These are phyloP conservation scores for Podabrus alpinus DNA, from an alignment of 2,888 invertebrate species.

Conservation along the genomic window DNA sequence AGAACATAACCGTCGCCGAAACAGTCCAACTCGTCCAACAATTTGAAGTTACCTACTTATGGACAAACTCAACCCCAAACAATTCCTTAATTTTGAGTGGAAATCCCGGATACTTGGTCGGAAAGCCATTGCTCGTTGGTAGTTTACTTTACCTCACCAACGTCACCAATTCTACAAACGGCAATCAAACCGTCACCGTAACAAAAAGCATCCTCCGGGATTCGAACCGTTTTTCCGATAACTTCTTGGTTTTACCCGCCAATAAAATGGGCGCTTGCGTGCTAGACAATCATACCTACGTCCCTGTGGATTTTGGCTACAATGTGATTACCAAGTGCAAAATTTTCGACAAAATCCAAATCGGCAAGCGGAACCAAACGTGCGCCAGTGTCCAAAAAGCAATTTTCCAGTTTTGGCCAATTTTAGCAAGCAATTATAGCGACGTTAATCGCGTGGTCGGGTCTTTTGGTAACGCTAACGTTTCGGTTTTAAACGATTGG, in stretches of 20 bases:
- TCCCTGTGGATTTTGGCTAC: slow-evolving; percentile 57
- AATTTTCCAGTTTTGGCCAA: slow-evolving; percentile 45
- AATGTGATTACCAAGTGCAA: slow-evolving; percentile 59
- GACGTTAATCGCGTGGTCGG: slow-evolving; percentile 52
- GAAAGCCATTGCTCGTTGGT: slow-evolving; percentile 65
- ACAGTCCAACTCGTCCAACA: slow-evolving; percentile 39
- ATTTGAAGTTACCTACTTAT: slow-evolving; percentile 47
- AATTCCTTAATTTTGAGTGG: slow-evolving; percentile 63
- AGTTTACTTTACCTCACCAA: slow-evolving; percentile 49
- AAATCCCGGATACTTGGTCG: slow-evolving; percentile 74
- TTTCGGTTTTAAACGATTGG: slow-evolving; percentile 56
- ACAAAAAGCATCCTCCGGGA: slow-evolving; percentile 32
- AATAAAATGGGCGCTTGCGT: slow-evolving; percentile 57
- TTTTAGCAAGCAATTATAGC: slow-evolving; percentile 35
- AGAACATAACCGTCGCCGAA: slow-evolving; percentile 40
- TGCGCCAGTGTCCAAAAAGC: slow-evolving; percentile 47
- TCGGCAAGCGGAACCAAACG: slow-evolving; percentile 36
- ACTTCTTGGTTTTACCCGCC: slow-evolving; percentile 51
- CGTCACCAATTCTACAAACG: slow-evolving; percentile 26
- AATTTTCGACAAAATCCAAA: slow-evolving; percentile 34
- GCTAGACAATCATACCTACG: slow-evolving; percentile 49
- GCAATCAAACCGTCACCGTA: not conserved
- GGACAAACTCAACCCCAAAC: slow-evolving; percentile 46
- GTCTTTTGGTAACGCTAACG: slow-evolving; percentile 58
- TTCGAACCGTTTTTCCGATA: slow-evolving; percentile 38